Base-by-base conservation (phyloP, 2,888 invertebrate genomes). In the Endomychus coccineus region DNA sequence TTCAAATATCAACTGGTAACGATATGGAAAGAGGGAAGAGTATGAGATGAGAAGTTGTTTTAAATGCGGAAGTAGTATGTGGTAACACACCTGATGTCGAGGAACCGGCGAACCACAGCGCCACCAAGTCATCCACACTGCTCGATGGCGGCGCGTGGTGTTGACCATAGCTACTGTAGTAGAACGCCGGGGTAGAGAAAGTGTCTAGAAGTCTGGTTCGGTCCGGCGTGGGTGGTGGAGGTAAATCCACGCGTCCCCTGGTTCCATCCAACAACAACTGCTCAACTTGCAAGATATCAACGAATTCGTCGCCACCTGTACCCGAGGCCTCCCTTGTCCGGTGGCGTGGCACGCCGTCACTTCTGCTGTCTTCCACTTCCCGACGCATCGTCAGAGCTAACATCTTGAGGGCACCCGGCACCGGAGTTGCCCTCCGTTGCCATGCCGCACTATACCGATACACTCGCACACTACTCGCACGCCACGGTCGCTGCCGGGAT, bases 201-300 rank as follows among this genome's bases (percentile, higher is more conserved):
- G 61, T 59, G 52, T 62, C 64, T 53, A 61, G 46, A 36, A 56
- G 48, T 44, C 58, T 53, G 42, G 51, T 50, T 4, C 49, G 43
- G 14, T 40, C 40, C 36, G 49, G 48, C n/a, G n/a, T n/a, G 39
- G 11, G 34, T 13, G 30, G 43, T 23, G 42, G 39, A 27, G 41
- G 42, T 15, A 38, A 40, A 21, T 40, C 35, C 44, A 51, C 45
- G 42, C 49, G 51, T 25, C 49, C 57, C 42, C 49, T 51, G 46
- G 48, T 44, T 40, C 52, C 49, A 49, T 76, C 77, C 62, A 83
- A 71, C 52, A 83, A 71, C 53, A 83, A 67, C 62, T 83, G 77
- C 58, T 83, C 83, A 63, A 85, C 85, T 63, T 85, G 85, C 39
- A 85, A 75, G 55, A 85, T 85, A 68, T 86, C 86, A 63, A 86